phyloP scores from a whole-genome alignment of 2,888 invertebrate genomes.

The Hyposoter dolosus region DNA sequence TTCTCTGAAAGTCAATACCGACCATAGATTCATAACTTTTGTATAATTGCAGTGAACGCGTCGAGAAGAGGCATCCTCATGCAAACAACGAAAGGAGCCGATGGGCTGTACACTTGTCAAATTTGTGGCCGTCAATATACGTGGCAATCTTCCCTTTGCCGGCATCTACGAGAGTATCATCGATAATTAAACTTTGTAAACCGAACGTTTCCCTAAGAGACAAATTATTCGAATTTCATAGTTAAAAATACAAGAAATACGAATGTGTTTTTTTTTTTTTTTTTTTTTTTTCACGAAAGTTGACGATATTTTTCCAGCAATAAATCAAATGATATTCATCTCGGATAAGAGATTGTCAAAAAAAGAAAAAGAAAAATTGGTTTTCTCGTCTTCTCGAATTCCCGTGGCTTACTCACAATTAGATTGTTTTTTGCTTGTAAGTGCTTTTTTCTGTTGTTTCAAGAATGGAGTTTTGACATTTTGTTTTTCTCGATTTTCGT shows the following conservation, averaged over 20 bases:
- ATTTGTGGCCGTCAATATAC: conserved; percentile 74
- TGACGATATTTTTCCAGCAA: conserved; percentile 22
- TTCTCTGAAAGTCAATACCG: background rate
- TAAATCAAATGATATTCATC: conserved; percentile 56
- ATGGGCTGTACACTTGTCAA: conserved; percentile 70
- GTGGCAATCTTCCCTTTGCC: conserved; percentile 71
- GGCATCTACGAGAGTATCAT: conserved; percentile 69
- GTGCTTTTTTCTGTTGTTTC: conserved; percentile 59
- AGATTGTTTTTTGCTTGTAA: conserved; percentile 65
- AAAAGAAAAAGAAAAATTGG: conserved; percentile 22
- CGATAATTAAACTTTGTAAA: conserved; percentile 62
- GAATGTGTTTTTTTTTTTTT: background rate
- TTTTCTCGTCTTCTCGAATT: conserved; percentile 30
- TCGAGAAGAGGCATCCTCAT: conserved; percentile 55
- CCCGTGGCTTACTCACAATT: conserved; percentile 64
- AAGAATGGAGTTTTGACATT: conserved; percentile 69
- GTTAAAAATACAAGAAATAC: conserved; percentile 29
- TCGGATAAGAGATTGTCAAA: conserved; percentile 19
- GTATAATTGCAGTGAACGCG: conserved; percentile 61
- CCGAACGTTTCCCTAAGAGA: conserved; percentile 24
- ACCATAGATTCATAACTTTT: conserved; percentile 49
- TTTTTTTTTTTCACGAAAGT: conserved; percentile 7
- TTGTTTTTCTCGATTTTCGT: conserved; percentile 22
- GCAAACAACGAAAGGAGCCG: conserved; percentile 63
- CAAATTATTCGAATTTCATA: conserved; percentile 62